Percentiles rank a stretch among this genome's conserved stretches.
Conservation (phyloP, 1,140 invertebrate species). For the Archegozetes longisetosus region DNA sequence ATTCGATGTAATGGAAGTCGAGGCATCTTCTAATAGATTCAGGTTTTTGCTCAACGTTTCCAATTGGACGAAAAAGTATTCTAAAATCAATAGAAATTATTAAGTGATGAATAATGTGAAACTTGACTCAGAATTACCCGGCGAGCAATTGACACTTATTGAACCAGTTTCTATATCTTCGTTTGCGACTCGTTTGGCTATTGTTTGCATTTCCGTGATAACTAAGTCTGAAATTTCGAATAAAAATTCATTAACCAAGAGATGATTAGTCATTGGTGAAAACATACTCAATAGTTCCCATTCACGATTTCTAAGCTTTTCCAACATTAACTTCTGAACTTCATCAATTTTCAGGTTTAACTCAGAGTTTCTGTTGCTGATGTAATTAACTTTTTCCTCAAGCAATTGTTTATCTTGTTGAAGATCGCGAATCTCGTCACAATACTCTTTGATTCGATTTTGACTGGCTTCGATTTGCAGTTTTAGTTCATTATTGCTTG, state of each 20-base stretch:
- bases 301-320: neutral
- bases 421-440: too few relatives aligned
- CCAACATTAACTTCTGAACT: neutral
- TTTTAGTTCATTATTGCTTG: neutral
- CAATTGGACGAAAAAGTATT: slow-evolving; percentile 17
- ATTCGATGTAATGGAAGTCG: neutral
- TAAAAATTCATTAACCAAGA: neutral
- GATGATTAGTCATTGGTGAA: neutral
- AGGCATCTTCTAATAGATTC: neutral
- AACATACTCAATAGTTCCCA: neutral
- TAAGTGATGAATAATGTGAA: neutral
- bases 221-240: neutral
- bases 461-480: too few relatives aligned
- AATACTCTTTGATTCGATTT: too few relatives aligned
- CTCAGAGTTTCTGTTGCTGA: too few relatives aligned
- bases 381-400: too few relatives aligned
- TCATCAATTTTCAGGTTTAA: neutral
- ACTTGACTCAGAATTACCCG: neutral
- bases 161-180: neutral
- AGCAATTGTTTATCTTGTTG: too few relatives aligned
- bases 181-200: neutral
- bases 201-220: neutral
- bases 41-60: slow-evolving; percentile 6
- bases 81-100: neutral
- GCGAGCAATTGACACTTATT: neutral